Evolutionary conservation across 2,113 vertebrate species (phyloP).

Genomic region (Neogobius melanostomus): DNA sequence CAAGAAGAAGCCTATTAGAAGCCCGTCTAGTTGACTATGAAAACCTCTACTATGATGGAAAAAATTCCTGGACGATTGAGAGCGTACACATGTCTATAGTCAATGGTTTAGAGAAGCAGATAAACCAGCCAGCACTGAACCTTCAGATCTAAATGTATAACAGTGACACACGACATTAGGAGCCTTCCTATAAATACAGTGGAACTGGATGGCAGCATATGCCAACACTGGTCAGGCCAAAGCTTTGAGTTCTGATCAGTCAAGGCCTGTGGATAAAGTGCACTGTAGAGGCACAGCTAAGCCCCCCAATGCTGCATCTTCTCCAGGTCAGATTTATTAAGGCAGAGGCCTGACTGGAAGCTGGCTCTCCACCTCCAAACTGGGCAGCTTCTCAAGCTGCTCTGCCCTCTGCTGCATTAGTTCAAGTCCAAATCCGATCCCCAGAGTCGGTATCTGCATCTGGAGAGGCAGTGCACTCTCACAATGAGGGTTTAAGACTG

Average conservation of each 20-base stretch:
- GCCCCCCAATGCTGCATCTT: slow-evolving; percentile 34
- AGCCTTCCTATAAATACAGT: slow-evolving; percentile 1
- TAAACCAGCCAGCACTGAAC: background rate
- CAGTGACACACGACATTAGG: background rate
- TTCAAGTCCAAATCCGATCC: slow-evolving; percentile 51
- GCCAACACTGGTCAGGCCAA: background rate
- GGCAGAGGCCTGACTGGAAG: slow-evolving; percentile 48
- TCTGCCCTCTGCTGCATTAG: slow-evolving; percentile 86
- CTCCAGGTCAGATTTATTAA: slow-evolving; percentile 35
- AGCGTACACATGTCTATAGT: background rate
- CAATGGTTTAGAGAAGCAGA: background rate
- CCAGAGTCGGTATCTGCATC: slow-evolving; percentile 83
- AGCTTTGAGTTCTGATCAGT: slow-evolving; percentile 36
- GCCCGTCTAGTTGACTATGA: too few relatives aligned
- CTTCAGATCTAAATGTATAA: background rate
- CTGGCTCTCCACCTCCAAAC: slow-evolving; percentile 53
- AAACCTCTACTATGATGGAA: too few relatives aligned
- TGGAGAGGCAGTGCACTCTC: slow-evolving; percentile 77
- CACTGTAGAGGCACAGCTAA: slow-evolving; percentile 46
- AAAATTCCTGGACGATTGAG: too few relatives aligned
- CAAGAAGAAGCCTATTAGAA: too few relatives aligned
- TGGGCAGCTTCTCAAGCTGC: slow-evolving; percentile 81
- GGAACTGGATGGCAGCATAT: background rate
- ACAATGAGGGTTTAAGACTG: slow-evolving; percentile 42
- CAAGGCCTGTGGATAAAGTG: slow-evolving; percentile 46